Evolutionary conservation across 2,888 invertebrate genomes (phyloP).

Genomic region (Lordiphosa andalusiaca): DNA sequence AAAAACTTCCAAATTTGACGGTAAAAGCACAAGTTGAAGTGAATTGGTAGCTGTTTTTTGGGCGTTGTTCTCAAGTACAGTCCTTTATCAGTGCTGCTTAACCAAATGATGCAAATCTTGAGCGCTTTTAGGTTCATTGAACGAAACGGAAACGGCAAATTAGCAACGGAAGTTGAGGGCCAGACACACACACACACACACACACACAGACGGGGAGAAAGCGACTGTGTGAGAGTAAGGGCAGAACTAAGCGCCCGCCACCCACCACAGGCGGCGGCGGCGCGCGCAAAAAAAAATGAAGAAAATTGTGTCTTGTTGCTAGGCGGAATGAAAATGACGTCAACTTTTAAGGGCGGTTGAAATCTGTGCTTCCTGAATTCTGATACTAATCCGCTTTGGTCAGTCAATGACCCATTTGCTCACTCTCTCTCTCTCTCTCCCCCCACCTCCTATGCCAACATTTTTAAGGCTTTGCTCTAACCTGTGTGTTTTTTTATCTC

Average conservation of each 20-base stretch:
- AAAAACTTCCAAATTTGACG: no score
- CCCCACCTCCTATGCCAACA: slow-evolving; percentile 9
- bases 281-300: slow-evolving; percentile 5
- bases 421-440: not conserved
- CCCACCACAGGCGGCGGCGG: not conserved
- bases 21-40: no score
- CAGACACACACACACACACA: not conserved
- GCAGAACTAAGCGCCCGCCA: slow-evolving; percentile 3
- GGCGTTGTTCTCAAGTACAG: not conserved
- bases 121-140: slow-evolving; percentile 28
- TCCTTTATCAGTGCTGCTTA: slow-evolving; percentile 7
- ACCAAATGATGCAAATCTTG: slow-evolving; percentile 17
- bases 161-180: slow-evolving; percentile 54
- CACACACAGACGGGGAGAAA: not conserved
- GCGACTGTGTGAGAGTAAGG: not conserved
- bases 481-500: slow-evolving; percentile 4
- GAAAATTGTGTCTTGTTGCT: not conserved
- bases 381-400: slow-evolving; percentile 70
- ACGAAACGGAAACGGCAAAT: slow-evolving; percentile 61
- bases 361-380: slow-evolving; percentile 67
- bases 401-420: slow-evolving; percentile 7
- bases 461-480: slow-evolving; percentile 33
- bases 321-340: slow-evolving; percentile 13
- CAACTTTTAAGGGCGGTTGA: slow-evolving; percentile 30
- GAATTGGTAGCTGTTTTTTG: no score